Base-by-base conservation (phyloP, 2,797 vertebrate genomes). In the Enteromius treurensis region DNA sequence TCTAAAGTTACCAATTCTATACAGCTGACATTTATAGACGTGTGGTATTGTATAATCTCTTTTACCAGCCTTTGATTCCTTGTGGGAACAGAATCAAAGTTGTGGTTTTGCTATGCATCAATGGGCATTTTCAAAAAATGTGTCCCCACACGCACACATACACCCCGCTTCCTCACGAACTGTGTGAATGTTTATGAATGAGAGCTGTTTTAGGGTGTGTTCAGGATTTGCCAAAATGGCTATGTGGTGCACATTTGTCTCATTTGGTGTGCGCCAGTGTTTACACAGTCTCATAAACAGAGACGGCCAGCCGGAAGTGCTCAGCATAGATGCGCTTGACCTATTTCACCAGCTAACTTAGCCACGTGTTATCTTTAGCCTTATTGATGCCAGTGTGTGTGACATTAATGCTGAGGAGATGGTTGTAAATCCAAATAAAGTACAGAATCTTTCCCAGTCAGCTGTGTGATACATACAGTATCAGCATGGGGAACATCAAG, bases 261-360 rank as follows among this genome's bases (percentile, higher is more conserved):
- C 8, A 32, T 79, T 79, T 67, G 64, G 76, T 60, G 70, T 11
- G 78, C 13, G 80, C 90, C 89, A 91, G 85, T 93, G 91, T 94
- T 93, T 93, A 94, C 90, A 92, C 87, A 83, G 19, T 74, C 83
- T 88, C 89, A 92, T 93, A 94, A 94, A 95, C 92, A 93, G 82
- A 91, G 90, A 90, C 89, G 90, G 55, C 90, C 83, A 83, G 87
- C 86, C 73, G 89, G 91, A 92, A 94, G 87, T 77, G 64, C 77
- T 88, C 87, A 91, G 92, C 89, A 91, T 92, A 89, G 89, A 91
- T 90, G 90, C 88, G 89, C 89, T 88, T 92, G 91, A 92, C 88
- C 91, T 79, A 21, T 5, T 82, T 89, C 81, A 90, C 87, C 89
- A 79, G 1, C 3, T 81, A 87, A 87, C 90, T 89, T 45, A 81